A percentile compares a stretch with the other conserved stretches of the same genome.
phyloP scores from a whole-genome alignment of 2,113 vertebrate genomes.

The Oryzias curvinotus region DNA sequence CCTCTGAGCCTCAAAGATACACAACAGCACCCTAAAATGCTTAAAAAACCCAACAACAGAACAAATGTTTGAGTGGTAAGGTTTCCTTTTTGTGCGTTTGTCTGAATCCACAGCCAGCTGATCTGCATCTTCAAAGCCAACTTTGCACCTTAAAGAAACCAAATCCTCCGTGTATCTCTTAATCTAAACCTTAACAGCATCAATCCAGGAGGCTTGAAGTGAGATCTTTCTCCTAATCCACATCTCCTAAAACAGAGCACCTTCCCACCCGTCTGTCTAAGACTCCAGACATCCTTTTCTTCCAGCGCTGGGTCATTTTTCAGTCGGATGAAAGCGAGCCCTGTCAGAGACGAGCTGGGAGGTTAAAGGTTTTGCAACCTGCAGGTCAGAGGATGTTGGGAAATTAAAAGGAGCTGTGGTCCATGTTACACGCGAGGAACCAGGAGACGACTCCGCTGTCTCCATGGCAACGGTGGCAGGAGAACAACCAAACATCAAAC shows the following conservation, averaged over 20 bases:
- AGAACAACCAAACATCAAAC: slow-evolving; percentile 48
- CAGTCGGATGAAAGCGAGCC: slow-evolving; percentile 30
- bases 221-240: slow-evolving; percentile 1
- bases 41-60: not conserved
- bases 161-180: not conserved
- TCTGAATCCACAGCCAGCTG: not conserved
- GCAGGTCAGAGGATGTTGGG: slow-evolving; percentile 53
- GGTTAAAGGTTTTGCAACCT: slow-evolving; percentile 6
- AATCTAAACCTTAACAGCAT: not conserved
- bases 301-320: slow-evolving; percentile 11
- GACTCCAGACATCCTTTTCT: not conserved
- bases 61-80: not conserved
- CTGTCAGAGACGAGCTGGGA: slow-evolving; percentile 32
- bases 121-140: not conserved
- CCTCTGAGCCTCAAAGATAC: too few species aligned
- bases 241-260: not conserved
- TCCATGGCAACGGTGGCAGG: slow-evolving; percentile 45
- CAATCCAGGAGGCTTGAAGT: not conserved
- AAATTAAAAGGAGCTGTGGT: slow-evolving; percentile 44
- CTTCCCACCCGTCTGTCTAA: slow-evolving; percentile 8
- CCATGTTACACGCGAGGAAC: slow-evolving; percentile 46
- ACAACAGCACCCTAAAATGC: not conserved
- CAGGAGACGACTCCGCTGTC: slow-evolving; percentile 21
- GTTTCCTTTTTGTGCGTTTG: not conserved
- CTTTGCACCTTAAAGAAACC: not conserved